phyloP scores from a whole-genome alignment of 2,113 vertebrate species.

The Hydropotes inermis region DNA sequence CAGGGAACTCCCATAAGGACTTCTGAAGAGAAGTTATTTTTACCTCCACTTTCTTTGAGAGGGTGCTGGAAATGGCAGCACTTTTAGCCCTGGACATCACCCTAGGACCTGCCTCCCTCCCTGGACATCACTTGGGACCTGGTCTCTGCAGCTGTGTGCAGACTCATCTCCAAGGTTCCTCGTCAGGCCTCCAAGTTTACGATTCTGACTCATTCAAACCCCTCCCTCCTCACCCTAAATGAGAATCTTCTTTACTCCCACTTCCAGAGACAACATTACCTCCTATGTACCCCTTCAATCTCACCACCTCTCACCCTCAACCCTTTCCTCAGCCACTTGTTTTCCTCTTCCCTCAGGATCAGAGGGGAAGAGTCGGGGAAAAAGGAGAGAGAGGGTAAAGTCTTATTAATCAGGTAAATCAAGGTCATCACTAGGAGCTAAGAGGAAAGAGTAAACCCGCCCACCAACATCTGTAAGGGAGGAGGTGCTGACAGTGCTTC shows the following conservation, averaged over 20 bases:
- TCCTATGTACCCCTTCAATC: neutral
- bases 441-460: neutral
- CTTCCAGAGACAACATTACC: neutral
- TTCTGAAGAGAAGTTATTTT: neutral
- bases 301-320: neutral
- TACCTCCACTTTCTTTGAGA: neutral
- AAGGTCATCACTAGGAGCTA: neutral
- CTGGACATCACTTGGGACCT: too few species aligned
- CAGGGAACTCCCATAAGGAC: neutral
- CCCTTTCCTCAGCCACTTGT: neutral
- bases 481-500: neutral
- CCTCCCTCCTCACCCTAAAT: neutral
- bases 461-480: neutral
- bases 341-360: neutral
- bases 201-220: neutral
- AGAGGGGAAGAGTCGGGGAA: neutral
- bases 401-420: neutral
- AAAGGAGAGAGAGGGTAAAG: neutral
- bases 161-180: neutral
- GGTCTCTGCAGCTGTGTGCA: neutral
- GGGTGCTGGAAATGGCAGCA: neutral
- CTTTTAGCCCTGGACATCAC: neutral
- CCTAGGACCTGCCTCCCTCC: neutral
- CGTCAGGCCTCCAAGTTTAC: neutral
- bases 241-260: neutral